Percentiles rank a stretch among this genome's conserved stretches.
phyloP scores from a whole-genome alignment of 2,113 vertebrate species.

The Lasiurus cinereus region DNA sequence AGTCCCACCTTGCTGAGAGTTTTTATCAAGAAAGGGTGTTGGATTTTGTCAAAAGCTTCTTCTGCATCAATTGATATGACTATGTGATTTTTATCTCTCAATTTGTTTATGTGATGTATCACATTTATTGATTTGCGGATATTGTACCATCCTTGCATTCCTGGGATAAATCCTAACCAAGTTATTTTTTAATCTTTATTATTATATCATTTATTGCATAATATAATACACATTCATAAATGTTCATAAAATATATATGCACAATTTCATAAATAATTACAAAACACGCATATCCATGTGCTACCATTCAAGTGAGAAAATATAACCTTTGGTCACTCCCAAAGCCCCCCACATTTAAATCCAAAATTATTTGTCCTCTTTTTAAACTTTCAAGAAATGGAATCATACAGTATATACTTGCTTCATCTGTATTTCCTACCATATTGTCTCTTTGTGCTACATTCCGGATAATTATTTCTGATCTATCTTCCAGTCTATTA shows the following conservation, averaged over 20 bases:
- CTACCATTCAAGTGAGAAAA: neutral
- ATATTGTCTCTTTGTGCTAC: neutral
- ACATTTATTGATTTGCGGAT: no score
- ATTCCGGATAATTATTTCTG: conserved; percentile 29
- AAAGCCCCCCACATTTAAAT: neutral
- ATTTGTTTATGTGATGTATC: no score
- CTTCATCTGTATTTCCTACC: conserved; percentile 4
- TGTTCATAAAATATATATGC: neutral
- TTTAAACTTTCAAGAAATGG: neutral
- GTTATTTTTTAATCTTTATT: conserved; percentile 16
- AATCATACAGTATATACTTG: neutral
- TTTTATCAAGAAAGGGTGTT: no score
- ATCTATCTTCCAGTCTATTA: neutral
- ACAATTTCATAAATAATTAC: conserved; percentile 15
- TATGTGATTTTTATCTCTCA: no score
- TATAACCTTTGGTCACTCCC: neutral
- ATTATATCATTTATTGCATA: neutral
- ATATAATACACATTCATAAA: conserved; percentile 44
- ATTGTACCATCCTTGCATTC: no score
- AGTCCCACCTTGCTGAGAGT: no score
- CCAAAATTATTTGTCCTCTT: neutral
- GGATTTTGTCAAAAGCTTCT: no score
- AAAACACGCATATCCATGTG: neutral
- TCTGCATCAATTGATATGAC: no score
- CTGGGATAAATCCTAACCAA: neutral